Evolutionary conservation across 2,797 vertebrate species (phyloP).

Genomic region (Leucoraja ocellata): DNA sequence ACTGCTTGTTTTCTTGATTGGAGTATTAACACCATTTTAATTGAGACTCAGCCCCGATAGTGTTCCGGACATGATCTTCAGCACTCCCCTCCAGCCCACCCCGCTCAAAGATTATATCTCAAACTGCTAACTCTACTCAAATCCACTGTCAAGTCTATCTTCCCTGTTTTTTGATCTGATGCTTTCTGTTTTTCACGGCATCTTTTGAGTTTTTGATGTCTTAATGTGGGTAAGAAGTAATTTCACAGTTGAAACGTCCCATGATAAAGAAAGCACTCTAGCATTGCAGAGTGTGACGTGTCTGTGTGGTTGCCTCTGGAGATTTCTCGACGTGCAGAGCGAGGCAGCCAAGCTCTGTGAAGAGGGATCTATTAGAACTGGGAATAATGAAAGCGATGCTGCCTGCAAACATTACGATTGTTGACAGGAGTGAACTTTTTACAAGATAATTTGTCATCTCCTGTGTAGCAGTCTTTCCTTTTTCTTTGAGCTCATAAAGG

Average conservation of each 20-base stretch:
- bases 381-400: slow-evolving; percentile 23
- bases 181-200: neutral
- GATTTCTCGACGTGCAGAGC: slow-evolving; percentile 4
- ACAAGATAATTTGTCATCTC: slow-evolving; percentile 32
- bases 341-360: slow-evolving; percentile 32
- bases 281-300: neutral
- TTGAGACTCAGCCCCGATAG: neutral
- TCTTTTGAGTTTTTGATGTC: slow-evolving; percentile 28
- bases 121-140: neutral
- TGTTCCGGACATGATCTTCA: neutral
- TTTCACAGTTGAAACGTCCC: slow-evolving; percentile 37
- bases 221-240: slow-evolving; percentile 36
- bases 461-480: neutral
- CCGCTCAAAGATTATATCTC: neutral
- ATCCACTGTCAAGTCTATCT: neutral
- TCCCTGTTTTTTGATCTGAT: neutral
- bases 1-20: neutral
- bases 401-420: slow-evolving; percentile 13
- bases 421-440: slow-evolving; percentile 34
- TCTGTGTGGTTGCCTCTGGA: slow-evolving; percentile 27
- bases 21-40: neutral
- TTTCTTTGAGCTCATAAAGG: slow-evolving; percentile 23
- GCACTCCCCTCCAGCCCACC: neutral
- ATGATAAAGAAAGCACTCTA: slow-evolving; percentile 36
- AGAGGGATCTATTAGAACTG: slow-evolving; percentile 27